Evolutionary conservation across 2,888 invertebrate genomes (phyloP).

Genomic region (Thera obeliscata): DNA sequence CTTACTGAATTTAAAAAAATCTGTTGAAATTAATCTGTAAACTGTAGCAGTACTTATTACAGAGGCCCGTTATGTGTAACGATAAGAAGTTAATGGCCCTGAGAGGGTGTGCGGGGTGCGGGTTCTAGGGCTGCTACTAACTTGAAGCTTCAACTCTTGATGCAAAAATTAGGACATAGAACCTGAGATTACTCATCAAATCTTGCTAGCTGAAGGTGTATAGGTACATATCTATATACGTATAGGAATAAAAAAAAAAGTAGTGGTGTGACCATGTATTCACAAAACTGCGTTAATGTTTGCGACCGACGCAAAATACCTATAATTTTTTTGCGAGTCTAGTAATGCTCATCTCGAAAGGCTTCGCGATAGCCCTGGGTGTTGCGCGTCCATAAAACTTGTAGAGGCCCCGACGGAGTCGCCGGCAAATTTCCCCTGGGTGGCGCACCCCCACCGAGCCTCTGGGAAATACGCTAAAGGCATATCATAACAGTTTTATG

Average conservation of each 20-base stretch:
- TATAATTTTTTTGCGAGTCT: neutral
- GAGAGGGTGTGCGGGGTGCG: constrained; percentile 52
- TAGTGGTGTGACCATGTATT: neutral
- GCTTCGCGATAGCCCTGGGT: constrained; percentile 58
- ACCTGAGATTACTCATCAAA: neutral
- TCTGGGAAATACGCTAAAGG: constrained; percentile 81
- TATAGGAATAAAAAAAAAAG: neutral
- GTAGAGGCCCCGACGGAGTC: constrained; percentile 79
- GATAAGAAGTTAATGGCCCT: constrained; percentile 74
- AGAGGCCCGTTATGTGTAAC: constrained; percentile 64
- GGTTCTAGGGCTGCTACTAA: constrained; percentile 47
- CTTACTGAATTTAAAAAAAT: constrained; percentile 28
- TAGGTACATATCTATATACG: neutral
- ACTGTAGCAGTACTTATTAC: constrained; percentile 56
- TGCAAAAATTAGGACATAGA: neutral
- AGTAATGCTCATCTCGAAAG: constrained; percentile 10
- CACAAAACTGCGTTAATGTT: neutral
- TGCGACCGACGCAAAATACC: neutral
- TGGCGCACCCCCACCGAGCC: constrained; percentile 69
- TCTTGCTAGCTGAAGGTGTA: neutral
- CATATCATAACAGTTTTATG: constrained; percentile 85
- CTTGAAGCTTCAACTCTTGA: neutral
- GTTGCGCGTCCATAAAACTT: constrained; percentile 82
- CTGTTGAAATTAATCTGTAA: constrained; percentile 46
- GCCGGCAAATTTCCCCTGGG: constrained; percentile 83